Evolutionary conservation across 1,140 invertebrate species (phyloP).

Genomic region (Anoplophora glabripennis): DNA sequence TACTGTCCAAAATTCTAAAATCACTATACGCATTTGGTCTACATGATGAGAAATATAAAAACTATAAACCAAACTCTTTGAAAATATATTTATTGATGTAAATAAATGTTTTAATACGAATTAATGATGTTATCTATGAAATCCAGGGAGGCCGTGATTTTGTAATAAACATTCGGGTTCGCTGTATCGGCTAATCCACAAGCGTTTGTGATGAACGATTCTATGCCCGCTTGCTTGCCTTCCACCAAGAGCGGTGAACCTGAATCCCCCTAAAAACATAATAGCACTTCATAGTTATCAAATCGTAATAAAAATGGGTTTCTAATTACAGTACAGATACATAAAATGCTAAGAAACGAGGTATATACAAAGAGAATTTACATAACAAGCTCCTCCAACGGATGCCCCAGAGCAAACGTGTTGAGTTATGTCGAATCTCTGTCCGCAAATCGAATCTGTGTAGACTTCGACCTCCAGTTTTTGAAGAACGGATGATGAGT

Average conservation of each 20-base stretch:
- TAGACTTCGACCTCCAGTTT: conserved; percentile 24
- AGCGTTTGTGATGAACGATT: conserved; percentile 24
- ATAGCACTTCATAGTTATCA: no score
- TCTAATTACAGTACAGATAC: no score
- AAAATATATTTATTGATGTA: no score
- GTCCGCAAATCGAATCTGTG: conserved; percentile 16
- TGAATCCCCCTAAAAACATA: conserved; percentile 25
- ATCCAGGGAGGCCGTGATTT: conserved; percentile 18
- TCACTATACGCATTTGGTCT: no score
- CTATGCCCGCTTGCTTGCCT: conserved; percentile 23
- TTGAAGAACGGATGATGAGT: conserved; percentile 18
- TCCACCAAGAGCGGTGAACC: conserved; percentile 24
- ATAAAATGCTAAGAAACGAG: no score
- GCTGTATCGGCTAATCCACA: conserved; percentile 22
- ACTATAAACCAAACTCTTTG: no score
- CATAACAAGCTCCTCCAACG: conserved; percentile 25
- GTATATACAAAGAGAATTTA: conserved; percentile 1
- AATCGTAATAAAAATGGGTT: no score
- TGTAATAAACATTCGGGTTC: conserved; percentile 26
- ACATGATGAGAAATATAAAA: no score
- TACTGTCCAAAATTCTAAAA: no score
- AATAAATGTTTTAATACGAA: no score
- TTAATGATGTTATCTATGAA: not conserved
- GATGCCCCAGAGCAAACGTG: conserved; percentile 27
- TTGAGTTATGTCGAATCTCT: conserved; percentile 12